phyloP scores from a whole-genome alignment of 1,140 invertebrate species.

The Zophobas atratus region DNA sequence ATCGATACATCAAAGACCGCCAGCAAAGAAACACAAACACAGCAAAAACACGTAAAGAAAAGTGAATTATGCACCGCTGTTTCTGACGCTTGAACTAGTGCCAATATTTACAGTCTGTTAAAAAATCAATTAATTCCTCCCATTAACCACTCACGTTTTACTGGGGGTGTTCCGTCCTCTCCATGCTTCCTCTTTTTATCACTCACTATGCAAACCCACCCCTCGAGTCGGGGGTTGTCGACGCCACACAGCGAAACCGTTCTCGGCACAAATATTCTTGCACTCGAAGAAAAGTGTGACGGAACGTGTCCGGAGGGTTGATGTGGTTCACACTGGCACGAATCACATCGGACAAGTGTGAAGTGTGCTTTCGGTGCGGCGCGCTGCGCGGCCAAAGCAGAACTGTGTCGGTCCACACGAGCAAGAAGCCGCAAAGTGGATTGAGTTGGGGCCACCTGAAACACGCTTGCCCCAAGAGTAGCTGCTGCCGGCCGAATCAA shows the following conservation, averaged over 20 bases:
- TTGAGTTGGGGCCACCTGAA: slow-evolving; percentile 40
- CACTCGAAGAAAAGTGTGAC: slow-evolving; percentile 6
- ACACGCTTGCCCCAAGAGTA: slow-evolving; percentile 19
- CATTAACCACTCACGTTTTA: slow-evolving; percentile 11
- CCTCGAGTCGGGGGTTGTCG: neutral
- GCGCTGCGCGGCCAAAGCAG: slow-evolving; percentile 33
- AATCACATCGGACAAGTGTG: slow-evolving; percentile 6
- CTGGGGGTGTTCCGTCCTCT: slow-evolving; percentile 16
- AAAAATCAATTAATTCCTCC: no score
- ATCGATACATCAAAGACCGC: neutral
- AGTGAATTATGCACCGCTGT: no score
- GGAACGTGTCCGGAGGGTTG: neutral
- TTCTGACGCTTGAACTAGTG: slow-evolving; percentile 7
- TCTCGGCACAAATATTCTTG: neutral
- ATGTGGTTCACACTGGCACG: neutral
- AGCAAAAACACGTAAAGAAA: neutral
- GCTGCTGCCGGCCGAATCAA: slow-evolving; percentile 12
- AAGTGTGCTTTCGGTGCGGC: neutral
- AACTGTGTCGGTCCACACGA: slow-evolving; percentile 14
- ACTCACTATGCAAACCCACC: neutral
- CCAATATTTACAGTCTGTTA: slow-evolving; percentile 27
- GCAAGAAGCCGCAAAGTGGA: slow-evolving; percentile 42
- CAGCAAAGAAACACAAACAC: neutral
- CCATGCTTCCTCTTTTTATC: neutral
- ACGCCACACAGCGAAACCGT: no score